A percentile compares a stretch with the other conserved stretches of the same genome.
Conservation (phyloP, 2,888 invertebrate species). For the Chymomyza fuscimana region DNA sequence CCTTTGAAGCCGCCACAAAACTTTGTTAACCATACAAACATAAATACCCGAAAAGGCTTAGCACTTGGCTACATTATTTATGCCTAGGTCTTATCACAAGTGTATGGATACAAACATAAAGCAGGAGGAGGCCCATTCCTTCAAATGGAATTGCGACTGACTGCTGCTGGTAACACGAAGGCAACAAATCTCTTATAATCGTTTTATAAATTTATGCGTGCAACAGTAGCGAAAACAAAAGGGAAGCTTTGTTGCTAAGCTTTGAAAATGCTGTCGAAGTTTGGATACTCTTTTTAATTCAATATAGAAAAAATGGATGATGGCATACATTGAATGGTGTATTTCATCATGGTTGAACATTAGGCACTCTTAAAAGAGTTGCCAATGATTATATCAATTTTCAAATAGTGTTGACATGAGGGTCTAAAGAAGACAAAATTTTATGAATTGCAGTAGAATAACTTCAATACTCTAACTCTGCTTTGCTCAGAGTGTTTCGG, state of each 20-base stretch:
- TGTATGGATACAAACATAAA: slow-evolving; percentile 27
- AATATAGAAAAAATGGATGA: no score
- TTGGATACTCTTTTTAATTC: slow-evolving; percentile 48
- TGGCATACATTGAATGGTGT: no score
- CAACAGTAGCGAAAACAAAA: slow-evolving; percentile 35
- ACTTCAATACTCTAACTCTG: no score
- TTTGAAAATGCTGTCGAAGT: slow-evolving; percentile 37
- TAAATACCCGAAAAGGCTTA: slow-evolving; percentile 72
- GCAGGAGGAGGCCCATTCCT: slow-evolving; percentile 12
- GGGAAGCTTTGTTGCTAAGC: neutral
- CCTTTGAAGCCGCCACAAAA: slow-evolving; percentile 41
- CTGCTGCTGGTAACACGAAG: neutral
- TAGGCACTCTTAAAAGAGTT: no score
- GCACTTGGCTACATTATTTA: slow-evolving; percentile 60
- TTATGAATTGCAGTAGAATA: no score
- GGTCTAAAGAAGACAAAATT: no score
- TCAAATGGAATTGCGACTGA: neutral
- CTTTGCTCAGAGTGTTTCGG: no score
- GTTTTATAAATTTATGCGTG: slow-evolving; percentile 71
- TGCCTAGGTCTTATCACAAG: slow-evolving; percentile 55
- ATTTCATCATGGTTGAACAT: no score
- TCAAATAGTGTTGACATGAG: no score
- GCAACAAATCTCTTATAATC: slow-evolving; percentile 66
- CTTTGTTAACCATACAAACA: slow-evolving; percentile 65
- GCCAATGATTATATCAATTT: no score